Conservation (phyloP, 2,797 vertebrate species). For the Liparis tanakae region DNA sequence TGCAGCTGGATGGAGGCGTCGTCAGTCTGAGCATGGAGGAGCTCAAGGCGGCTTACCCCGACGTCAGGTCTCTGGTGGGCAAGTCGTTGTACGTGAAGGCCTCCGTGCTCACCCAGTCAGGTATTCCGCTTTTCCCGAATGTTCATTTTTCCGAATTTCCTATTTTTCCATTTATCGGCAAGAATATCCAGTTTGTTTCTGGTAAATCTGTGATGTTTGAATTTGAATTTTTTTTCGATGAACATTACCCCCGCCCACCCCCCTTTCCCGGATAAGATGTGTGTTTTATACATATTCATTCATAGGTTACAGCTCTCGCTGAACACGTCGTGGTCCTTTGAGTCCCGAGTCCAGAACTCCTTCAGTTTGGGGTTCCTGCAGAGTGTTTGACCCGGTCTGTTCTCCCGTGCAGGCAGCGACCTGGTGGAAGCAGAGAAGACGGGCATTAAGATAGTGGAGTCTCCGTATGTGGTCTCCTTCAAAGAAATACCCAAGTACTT, state of each 20-base stretch:
- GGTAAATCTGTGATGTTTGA: no score
- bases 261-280: neutral
- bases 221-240: no score
- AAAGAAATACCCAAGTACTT: conserved; percentile 74
- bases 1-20: conserved; percentile 74
- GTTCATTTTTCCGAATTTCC: no score
- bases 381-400: neutral
- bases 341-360: neutral
- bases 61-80: conserved; percentile 70
- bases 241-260: neutral
- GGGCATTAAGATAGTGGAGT: conserved; percentile 81
- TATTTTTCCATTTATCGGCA: no score
- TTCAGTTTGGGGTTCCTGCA: accelerated
- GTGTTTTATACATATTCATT: no score
- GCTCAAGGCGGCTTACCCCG: conserved; percentile 67
- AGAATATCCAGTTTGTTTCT: no score
- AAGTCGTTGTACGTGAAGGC: conserved; percentile 80
- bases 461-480: conserved; percentile 78
- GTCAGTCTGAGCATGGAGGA: conserved; percentile 74
- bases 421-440: conserved; percentile 80
- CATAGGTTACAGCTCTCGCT: no score
- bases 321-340: neutral
- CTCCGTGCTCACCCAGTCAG: conserved; percentile 80
- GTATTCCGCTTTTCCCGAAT: conserved; percentile 42
- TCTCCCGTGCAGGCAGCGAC: conserved; percentile 77